phyloP scores from a whole-genome alignment of 2,888 invertebrate species.

The Drosophila nr. fundita region DNA sequence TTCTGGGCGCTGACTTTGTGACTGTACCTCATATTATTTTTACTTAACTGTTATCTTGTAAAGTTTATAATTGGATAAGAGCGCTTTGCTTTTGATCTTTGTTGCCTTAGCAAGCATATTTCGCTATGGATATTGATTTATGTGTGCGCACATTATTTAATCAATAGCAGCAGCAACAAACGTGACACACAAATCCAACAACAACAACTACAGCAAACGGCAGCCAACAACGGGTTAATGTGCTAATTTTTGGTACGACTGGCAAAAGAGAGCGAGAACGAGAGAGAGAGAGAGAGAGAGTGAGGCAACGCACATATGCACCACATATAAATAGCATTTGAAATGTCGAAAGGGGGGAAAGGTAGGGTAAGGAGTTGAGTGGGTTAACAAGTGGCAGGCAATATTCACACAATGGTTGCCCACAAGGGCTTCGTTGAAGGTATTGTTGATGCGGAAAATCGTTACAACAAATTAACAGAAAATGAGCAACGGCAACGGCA shows the following conservation, averaged over 20 bases:
- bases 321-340: slow-evolving; percentile 51
- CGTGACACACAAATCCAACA: slow-evolving; percentile 44
- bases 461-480: slow-evolving; percentile 77
- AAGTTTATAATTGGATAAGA: slow-evolving; percentile 63
- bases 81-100: slow-evolving; percentile 47
- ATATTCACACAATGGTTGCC: slow-evolving; percentile 58
- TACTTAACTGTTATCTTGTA: slow-evolving; percentile 28
- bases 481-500: slow-evolving; percentile 50
- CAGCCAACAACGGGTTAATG: slow-evolving; percentile 72
- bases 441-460: slow-evolving; percentile 72
- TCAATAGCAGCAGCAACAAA: slow-evolving; percentile 60
- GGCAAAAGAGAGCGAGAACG: slow-evolving; percentile 10
- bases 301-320: slow-evolving; percentile 6
- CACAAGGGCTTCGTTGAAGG: slow-evolving; percentile 52
- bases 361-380: neutral
- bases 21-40: slow-evolving; percentile 40
- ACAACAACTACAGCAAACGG: slow-evolving; percentile 12
- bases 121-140: slow-evolving; percentile 59
- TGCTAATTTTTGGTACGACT: slow-evolving; percentile 67
- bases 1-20: slow-evolving; percentile 28
- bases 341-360: neutral
- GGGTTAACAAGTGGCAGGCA: slow-evolving; percentile 57
- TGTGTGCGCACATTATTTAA: slow-evolving; percentile 67
- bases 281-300: slow-evolving; percentile 3
- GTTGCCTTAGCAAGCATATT: slow-evolving; percentile 36